Evolutionary conservation across 2,797 vertebrate species (phyloP).

Genomic region (Danio albolineatus): DNA sequence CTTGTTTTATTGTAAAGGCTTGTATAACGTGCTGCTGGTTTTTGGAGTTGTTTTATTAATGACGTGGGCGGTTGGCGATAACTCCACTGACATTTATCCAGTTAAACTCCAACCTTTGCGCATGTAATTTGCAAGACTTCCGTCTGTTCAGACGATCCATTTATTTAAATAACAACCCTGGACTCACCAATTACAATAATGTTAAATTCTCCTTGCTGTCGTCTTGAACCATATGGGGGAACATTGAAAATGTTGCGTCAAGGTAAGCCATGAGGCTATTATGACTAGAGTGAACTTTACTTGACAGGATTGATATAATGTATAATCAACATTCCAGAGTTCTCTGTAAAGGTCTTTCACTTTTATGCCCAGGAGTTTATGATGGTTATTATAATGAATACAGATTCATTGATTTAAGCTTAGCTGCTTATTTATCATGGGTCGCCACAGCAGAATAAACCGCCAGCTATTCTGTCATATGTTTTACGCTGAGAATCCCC

Average conservation of each 20-base stretch:
- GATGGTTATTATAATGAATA: not conserved
- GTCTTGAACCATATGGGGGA: not conserved
- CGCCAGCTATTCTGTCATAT: too few relatives aligned
- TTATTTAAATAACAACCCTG: constrained; percentile 18
- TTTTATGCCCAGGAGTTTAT: not conserved
- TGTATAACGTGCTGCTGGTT: constrained; percentile 6
- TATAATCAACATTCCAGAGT: not conserved
- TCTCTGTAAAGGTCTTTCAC: not conserved
- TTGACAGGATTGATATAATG: constrained; percentile 14
- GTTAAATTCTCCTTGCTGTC: not conserved
- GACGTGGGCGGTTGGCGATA: constrained; percentile 25
- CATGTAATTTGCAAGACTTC: constrained; percentile 3
- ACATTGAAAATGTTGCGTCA: not conserved
- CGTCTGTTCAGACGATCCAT: constrained; percentile 20
- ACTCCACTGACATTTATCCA: constrained; percentile 23
- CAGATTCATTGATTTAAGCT: not conserved
- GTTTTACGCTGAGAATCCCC: too few relatives aligned
- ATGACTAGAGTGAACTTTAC: not conserved
- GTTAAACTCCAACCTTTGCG: constrained; percentile 34
- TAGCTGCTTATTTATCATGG: too few relatives aligned
- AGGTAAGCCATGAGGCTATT: not conserved
- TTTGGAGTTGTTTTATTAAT: constrained; percentile 43
- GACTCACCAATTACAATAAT: constrained; percentile 8
- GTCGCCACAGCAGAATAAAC: too few relatives aligned
- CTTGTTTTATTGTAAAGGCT: not conserved